Base-by-base conservation (phyloP, 1,140 invertebrate genomes). In the Cephus cinctus region DNA sequence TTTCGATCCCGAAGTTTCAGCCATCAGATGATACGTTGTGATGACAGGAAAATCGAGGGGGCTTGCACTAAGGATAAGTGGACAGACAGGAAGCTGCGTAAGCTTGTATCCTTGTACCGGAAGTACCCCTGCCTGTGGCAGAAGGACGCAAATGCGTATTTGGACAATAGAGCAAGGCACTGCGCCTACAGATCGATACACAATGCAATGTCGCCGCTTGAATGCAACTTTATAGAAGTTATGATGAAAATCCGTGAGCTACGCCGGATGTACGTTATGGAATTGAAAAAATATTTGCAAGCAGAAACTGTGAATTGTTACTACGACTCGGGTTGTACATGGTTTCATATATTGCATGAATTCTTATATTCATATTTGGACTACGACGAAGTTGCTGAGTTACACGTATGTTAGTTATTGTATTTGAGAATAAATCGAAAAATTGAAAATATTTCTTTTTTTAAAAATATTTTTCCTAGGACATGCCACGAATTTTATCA, bases 241-340 rank as follows among this genome's bases (percentile, higher is more conserved):
- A 51, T 67, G 21, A 39, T 63, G 42, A 63, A 57, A 31, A 48
- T 63, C 3, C 63, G 56, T 2, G 43, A 61, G 23, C 20, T 67
- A 34, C 42, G 60, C 12, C 57, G 43, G 2, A 8, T 48, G 1
- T 68, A 61, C 49, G 40, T 63, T 2, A 14, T 23, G 14, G 59
- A 66, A 20, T 22, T 63, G n/a, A 55, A 34, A 8, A 59, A 18
- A 12, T 40, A 63, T 5, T 25, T 52, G 2, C 27, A 52, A 11
- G 46, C 52, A 1, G 12, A 50, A 18, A 34, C 39, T 3, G 14
- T 5, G 20, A 44, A 52, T 4, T 27, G 5, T 1, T 8, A 22
- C 3, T 54, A 61, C 46, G 19, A 55, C 11, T 46, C 48, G 14
- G 23, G 6, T 9, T 16, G 44, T 2, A 25, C 31, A 3, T 63